Conservation (phyloP, 2,113 vertebrate species). For the Gracilinanus agilis region DNA sequence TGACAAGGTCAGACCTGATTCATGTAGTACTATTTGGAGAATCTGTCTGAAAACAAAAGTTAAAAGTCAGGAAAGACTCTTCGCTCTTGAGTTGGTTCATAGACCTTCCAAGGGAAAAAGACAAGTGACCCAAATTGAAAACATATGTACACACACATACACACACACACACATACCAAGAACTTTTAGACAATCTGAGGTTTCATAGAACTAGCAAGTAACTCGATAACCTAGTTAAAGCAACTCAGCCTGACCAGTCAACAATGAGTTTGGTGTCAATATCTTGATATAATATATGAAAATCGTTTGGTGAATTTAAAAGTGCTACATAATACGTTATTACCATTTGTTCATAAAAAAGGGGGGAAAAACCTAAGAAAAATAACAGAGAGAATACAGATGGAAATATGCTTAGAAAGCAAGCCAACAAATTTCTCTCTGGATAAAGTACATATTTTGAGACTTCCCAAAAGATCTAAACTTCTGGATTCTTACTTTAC, state of each 20-base stretch:
- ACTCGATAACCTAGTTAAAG: not conserved
- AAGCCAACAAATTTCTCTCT: not conserved
- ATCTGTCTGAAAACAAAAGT: not conserved
- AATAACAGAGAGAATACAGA: not conserved
- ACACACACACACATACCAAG: not conserved
- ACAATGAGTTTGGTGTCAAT: not conserved
- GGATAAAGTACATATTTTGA: not conserved
- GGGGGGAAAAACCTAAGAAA: not conserved
- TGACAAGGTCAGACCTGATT: not conserved
- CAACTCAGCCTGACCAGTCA: not conserved
- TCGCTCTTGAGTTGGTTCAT: not conserved
- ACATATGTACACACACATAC: too few species aligned
- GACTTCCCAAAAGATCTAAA: conserved; percentile 17
- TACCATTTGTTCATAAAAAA: not conserved
- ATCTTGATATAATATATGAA: not conserved
- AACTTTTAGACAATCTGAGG: not conserved
- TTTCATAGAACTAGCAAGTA: not conserved
- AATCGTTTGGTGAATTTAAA: not conserved
- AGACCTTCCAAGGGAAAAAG: not conserved
- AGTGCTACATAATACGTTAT: not conserved
- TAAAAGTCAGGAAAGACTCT: not conserved
- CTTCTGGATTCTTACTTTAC: not conserved
- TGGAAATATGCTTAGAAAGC: conserved; percentile 21
- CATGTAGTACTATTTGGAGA: not conserved
- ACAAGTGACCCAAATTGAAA: not conserved